A percentile compares a stretch with the other conserved stretches of the same genome.
These are phyloP conservation scores for Neocrepidodera transversa DNA, from an alignment of 2,888 invertebrate species.

Conservation along the genomic window DNA sequence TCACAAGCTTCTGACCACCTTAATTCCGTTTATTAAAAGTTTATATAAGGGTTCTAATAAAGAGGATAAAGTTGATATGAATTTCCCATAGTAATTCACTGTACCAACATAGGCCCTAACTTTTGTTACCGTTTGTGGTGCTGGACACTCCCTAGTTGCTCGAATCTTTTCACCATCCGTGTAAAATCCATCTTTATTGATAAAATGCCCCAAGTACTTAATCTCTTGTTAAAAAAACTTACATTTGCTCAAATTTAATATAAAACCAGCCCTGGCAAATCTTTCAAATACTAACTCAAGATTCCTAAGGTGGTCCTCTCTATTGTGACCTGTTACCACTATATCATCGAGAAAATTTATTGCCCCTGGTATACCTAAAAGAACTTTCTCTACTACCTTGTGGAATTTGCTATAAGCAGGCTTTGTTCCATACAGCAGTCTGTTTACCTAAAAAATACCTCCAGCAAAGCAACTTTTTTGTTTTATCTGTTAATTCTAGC, in stretches of 20 bases:
- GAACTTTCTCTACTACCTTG: conserved; percentile 14
- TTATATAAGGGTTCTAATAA: conserved; percentile 18
- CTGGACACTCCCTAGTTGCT: conserved; percentile 15
- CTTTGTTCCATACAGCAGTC: conserved; percentile 26
- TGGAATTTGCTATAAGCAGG: conserved; percentile 25
- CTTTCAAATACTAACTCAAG: conserved; percentile 11
- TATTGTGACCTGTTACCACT: conserved; percentile 14
- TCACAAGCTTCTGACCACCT: conserved; percentile 21
- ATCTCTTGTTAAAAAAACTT: conserved; percentile 14
- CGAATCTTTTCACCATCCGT: no score
- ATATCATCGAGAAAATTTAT: conserved; percentile 27
- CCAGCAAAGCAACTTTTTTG: conserved; percentile 19
- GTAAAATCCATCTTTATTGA: no score
- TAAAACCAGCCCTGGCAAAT: conserved; percentile 12
- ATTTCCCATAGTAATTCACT: conserved; percentile 23
- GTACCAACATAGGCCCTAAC: conserved; percentile 13
- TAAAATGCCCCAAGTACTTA: conserved; percentile 23
- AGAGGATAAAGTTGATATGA: conserved; percentile 12
- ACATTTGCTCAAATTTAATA: conserved; percentile 16
- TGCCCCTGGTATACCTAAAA: conserved; percentile 5
- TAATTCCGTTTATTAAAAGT: conserved; percentile 8
- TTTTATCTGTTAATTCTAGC: no score
- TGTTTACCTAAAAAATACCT: conserved; percentile 23
- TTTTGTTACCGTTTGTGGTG: conserved; percentile 16
- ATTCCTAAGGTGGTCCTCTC: conserved; percentile 16